Evolutionary conservation across 1,140 invertebrate species (phyloP).

Genomic region (Plectrocnemia conspersa): DNA sequence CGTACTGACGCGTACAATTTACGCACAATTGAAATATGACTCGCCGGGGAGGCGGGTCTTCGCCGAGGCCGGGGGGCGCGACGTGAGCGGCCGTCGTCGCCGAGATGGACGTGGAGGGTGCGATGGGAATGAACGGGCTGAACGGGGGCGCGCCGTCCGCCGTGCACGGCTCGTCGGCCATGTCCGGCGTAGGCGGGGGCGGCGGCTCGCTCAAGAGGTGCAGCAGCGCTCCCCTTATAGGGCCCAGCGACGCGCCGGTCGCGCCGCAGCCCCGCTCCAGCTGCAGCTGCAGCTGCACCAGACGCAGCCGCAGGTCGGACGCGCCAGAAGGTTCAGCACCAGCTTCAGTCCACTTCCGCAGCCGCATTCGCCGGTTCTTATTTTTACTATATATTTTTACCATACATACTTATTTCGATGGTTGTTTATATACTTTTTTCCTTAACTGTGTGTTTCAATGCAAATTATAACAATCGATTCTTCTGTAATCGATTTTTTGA

Average conservation of each 20-base stretch:
- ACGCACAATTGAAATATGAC: too few species aligned
- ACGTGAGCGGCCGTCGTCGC: background rate
- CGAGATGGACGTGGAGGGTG: background rate
- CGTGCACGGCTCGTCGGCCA: too few species aligned
- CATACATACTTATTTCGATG: background rate
- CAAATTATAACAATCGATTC: conserved; percentile 15
- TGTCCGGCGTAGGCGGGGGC: conserved; percentile 17
- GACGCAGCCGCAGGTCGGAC: background rate
- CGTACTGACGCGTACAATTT: too few species aligned
- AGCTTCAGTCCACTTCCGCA: conserved; percentile 65
- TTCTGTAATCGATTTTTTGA: conserved; percentile 8
- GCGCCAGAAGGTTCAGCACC: conserved; percentile 73
- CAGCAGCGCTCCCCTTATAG: conserved; percentile 77
- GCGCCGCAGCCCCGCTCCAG: background rate
- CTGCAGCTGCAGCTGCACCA: background rate
- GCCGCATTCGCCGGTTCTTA: conserved; percentile 48
- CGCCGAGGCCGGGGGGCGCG: background rate
- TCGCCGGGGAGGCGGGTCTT: too few species aligned
- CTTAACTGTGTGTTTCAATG: conserved; percentile 16
- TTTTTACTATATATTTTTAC: background rate
- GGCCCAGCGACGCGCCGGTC: too few species aligned
- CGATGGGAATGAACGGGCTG: too few species aligned
- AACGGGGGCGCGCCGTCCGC: too few species aligned
- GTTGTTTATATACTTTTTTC: conserved; percentile 14
- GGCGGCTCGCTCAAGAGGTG: conserved; percentile 65